Conservation (phyloP, 2,797 vertebrate genomes). For the Pangasius sanitwongsei region DNA sequence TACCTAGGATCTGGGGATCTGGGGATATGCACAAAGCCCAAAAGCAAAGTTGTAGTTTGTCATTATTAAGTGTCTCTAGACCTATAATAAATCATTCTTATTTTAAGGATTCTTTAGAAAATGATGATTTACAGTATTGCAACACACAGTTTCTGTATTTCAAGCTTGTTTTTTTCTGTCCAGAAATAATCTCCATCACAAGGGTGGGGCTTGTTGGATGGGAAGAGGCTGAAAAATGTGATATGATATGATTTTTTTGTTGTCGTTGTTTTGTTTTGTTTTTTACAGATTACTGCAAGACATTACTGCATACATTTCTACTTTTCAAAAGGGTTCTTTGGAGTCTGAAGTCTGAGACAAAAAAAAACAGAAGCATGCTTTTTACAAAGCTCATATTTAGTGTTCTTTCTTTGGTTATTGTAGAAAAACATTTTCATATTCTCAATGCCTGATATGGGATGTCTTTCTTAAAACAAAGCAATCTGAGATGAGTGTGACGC, state of each 20-base stretch:
- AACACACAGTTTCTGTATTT: neutral
- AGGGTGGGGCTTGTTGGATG: no score
- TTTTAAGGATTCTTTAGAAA: neutral
- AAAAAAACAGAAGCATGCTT: neutral
- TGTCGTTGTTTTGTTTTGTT: neutral
- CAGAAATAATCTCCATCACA: neutral
- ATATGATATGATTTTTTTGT: no score
- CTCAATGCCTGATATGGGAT: neutral
- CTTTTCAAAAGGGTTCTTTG: neutral
- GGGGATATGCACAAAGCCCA: neutral
- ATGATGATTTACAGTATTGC: neutral
- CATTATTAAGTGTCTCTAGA: neutral
- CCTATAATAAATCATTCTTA: neutral
- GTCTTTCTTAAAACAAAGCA: constrained; percentile 4
- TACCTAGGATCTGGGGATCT: neutral
- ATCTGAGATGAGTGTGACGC: neutral
- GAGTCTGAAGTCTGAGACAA: neutral
- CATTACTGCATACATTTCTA: no score
- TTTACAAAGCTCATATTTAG: neutral
- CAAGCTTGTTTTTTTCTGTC: neutral
- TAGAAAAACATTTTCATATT: neutral
- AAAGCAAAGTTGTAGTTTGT: neutral
- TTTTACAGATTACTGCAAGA: neutral
- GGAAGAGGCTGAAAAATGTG: no score
- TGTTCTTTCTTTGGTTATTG: neutral